Percentiles rank a stretch among this genome's conserved stretches.
Conservation (phyloP, 2,797 vertebrate species). For the Coluber constrictor region DNA sequence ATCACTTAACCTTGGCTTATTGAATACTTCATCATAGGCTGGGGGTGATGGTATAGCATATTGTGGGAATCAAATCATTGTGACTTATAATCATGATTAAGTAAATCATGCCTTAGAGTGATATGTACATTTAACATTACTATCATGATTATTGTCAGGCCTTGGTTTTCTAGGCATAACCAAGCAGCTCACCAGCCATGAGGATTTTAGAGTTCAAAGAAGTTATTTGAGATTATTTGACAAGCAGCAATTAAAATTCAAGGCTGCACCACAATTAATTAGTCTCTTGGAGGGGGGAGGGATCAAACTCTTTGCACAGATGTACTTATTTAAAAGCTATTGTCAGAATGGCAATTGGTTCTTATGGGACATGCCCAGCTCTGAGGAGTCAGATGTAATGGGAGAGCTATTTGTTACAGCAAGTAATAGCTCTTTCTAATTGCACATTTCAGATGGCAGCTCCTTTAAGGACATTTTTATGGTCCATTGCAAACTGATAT, state of each 20-base stretch:
- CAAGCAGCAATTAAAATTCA: conserved; percentile 25
- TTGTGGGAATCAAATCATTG: neutral
- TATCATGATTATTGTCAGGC: conserved; percentile 1
- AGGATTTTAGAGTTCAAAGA: conserved; percentile 28
- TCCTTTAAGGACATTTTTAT: conserved; percentile 42
- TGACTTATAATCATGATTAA: neutral
- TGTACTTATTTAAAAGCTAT: conserved; percentile 59
- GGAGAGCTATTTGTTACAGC: conserved; percentile 36
- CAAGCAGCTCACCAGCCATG: conserved; percentile 29
- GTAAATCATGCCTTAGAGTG: neutral
- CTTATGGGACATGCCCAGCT: conserved; percentile 30
- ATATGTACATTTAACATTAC: neutral
- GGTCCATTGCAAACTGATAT: conserved; percentile 50
- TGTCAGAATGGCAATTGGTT: conserved; percentile 30
- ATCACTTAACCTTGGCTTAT: neutral
- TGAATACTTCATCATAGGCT: neutral
- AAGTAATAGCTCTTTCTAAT: conserved; percentile 42
- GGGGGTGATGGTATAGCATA: neutral
- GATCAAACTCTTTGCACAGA: conserved; percentile 44
- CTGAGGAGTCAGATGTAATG: conserved; percentile 27
- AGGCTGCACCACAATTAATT: conserved; percentile 16
- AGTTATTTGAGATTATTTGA: conserved; percentile 37
- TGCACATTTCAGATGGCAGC: conserved; percentile 30
- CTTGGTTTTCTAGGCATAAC: conserved; percentile 26
- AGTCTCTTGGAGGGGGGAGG: conserved; percentile 10